A percentile compares a stretch with the other conserved stretches of the same genome.
These are phyloP conservation scores for Pachyrhynchus sulphureomaculatus DNA, from an alignment of 1,140 invertebrate genomes.

Conservation along the genomic window DNA sequence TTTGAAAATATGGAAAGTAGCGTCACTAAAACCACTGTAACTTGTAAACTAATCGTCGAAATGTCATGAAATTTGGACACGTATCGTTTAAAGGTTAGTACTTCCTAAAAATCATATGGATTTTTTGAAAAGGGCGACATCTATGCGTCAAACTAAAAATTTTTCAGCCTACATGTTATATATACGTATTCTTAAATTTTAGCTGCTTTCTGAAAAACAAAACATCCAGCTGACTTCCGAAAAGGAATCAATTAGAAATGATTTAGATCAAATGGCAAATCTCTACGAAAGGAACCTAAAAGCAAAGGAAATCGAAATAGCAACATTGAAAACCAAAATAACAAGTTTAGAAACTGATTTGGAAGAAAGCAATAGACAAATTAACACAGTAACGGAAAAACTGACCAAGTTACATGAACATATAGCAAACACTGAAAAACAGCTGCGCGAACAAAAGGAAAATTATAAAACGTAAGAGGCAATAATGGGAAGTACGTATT, in stretches of 20 bases:
- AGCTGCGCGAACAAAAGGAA: slow-evolving; percentile 34
- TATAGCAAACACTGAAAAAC: slow-evolving; percentile 30
- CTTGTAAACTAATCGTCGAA: no score
- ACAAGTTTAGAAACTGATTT: slow-evolving; percentile 42
- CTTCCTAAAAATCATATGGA: no score
- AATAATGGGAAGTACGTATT: no score
- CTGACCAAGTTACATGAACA: slow-evolving; percentile 33
- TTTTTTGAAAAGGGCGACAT: no score
- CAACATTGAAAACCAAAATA: slow-evolving; percentile 43
- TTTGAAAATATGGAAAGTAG: no score
- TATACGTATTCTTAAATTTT: slow-evolving; percentile 1
- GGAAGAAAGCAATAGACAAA: slow-evolving; percentile 31
- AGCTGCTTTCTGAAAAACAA: slow-evolving; percentile 48
- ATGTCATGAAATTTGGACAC: no score
- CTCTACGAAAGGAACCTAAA: slow-evolving; percentile 48
- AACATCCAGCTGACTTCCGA: slow-evolving; percentile 49
- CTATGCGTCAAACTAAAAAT: no score
- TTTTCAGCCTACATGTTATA: no score
- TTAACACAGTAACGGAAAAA: slow-evolving; percentile 31
- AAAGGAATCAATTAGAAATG: slow-evolving; percentile 47
- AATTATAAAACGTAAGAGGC: slow-evolving; percentile 33
- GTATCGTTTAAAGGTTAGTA: no score
- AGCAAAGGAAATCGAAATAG: slow-evolving; percentile 47
- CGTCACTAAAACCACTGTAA: no score
- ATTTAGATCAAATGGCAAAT: slow-evolving; percentile 49